Evolutionary conservation across 2,888 invertebrate species (phyloP).

Genomic region (Allacma fusca): DNA sequence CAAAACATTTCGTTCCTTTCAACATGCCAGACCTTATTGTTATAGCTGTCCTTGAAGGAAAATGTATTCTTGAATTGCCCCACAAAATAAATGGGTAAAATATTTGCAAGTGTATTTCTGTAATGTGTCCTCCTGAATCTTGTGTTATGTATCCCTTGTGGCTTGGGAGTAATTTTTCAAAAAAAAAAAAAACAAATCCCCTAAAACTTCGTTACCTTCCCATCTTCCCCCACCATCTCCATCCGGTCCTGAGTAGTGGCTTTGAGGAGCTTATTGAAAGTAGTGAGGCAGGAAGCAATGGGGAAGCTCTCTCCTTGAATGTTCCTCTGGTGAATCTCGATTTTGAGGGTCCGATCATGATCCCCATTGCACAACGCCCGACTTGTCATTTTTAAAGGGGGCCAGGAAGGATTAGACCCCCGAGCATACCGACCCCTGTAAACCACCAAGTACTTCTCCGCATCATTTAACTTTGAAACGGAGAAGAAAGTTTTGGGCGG

Average conservation of each 20-base stretch:
- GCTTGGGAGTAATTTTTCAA: no score
- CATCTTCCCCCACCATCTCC: conserved; percentile 2
- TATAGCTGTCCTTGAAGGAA: no score
- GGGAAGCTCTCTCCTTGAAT: conserved; percentile 64
- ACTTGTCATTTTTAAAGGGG: conserved; percentile 65
- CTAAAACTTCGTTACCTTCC: no score
- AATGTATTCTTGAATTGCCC: no score
- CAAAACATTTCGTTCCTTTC: no score
- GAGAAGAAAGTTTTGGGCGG: conserved; percentile 53
- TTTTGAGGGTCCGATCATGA: conserved; percentile 67
- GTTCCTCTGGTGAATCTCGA: conserved; percentile 67
- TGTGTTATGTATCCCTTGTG: no score
- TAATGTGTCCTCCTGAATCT: no score
- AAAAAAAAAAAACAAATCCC: no score
- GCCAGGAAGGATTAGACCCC: conserved; percentile 69
- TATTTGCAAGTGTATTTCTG: no score
- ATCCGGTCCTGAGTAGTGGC: not conserved
- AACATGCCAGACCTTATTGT: no score
- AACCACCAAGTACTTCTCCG: conserved; percentile 65
- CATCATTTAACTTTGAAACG: conserved; percentile 64
- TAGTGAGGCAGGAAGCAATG: conserved; percentile 66
- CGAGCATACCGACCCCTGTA: conserved; percentile 68
- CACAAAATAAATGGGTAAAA: no score
- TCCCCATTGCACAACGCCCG: conserved; percentile 68
- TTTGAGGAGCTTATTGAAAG: conserved; percentile 64